Base-by-base conservation (phyloP, 2,113 vertebrate genomes). In the Electrona antarctica region DNA sequence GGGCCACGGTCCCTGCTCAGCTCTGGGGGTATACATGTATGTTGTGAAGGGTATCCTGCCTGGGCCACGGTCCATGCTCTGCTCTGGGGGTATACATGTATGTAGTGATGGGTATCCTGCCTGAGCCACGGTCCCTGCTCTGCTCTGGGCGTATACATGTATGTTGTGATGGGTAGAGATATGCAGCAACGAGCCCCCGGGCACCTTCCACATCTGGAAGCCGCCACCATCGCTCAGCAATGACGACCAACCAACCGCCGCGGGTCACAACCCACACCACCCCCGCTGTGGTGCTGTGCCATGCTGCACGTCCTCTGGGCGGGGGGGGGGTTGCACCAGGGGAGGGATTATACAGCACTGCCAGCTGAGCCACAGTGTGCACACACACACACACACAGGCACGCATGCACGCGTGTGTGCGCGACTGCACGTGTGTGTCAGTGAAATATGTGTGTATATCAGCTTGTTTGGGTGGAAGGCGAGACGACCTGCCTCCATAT, bases 161-260 rank as follows among this genome's bases (percentile, higher is more conserved):
- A 41, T 41, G 21, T 21, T 21, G 21, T 21, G 21, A 21, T 21
- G 21, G 21, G 21, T 21, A 21, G 33, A 41, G 33, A 41, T 41
- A 41, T 41, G 33, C 2, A 71, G 63, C 13, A 8, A 11, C 59
- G 33, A 3, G 66, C 73, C 77, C 78, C 67, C 54, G 8, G 76
- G 78, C 66, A 48, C 45, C 51, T 13, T 69, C 66, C 63, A 70
- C 85, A 91, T 89, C 89, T 88, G 87, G 81, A 86, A 59, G 64
- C 87, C 82, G 87, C 85, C 87, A 86, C 80, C 55, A 41, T 66
- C 12, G 28, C 77, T 87, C 69, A 71, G 69, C 61, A 41, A 51
- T 69, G 71, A 77, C 73, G 80, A 68, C 86, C 81, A 73, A 67
- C 50, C 54, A 73, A 67, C 50, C 54, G n/a, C 72, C 63, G 45